Evolutionary conservation across 2,888 invertebrate species (phyloP).

Genomic region (Caenorhabditis becei): DNA sequence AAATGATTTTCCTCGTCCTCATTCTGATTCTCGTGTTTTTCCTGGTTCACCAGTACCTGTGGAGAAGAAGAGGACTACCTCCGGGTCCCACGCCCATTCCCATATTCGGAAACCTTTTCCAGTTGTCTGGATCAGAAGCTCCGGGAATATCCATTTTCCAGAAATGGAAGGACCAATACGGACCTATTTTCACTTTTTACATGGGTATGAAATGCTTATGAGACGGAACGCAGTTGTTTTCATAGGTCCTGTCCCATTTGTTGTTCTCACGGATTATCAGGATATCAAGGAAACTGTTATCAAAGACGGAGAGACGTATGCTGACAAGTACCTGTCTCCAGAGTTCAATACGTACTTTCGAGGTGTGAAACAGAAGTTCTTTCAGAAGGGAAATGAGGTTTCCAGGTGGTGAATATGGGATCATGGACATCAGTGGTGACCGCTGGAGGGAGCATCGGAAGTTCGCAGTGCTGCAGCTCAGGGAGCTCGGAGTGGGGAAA

Average conservation of each 20-base stretch:
- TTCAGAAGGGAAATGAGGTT: neutral
- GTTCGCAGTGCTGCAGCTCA: conserved; percentile 58
- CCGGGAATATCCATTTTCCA: conserved; percentile 65
- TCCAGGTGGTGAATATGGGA: conserved; percentile 61
- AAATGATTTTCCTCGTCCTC: conserved; percentile 31
- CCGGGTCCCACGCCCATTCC: conserved; percentile 64
- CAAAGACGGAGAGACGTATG: conserved; percentile 65
- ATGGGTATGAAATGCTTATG: conserved; percentile 20
- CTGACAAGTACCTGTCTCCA: conserved; percentile 59
- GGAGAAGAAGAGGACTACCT: conserved; percentile 35
- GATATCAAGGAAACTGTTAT: conserved; percentile 65
- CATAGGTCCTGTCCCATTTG: conserved; percentile 54
- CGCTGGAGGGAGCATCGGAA: conserved; percentile 59
- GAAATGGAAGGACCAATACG: conserved; percentile 63
- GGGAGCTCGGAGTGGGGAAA: conserved; percentile 61
- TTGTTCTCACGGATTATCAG: conserved; percentile 62
- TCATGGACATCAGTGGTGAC: conserved; percentile 59
- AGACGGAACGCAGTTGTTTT: neutral
- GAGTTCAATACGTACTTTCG: conserved; percentile 48
- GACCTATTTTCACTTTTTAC: conserved; percentile 64
- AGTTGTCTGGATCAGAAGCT: conserved; percentile 43
- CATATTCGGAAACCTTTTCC: conserved; percentile 60
- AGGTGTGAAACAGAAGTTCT: conserved; percentile 14
- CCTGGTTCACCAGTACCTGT: conserved; percentile 40
- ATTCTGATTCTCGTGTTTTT: conserved; percentile 21